Evolutionary conservation across 2,113 vertebrate species (phyloP).

Genomic region (Zosterops japonicus): DNA sequence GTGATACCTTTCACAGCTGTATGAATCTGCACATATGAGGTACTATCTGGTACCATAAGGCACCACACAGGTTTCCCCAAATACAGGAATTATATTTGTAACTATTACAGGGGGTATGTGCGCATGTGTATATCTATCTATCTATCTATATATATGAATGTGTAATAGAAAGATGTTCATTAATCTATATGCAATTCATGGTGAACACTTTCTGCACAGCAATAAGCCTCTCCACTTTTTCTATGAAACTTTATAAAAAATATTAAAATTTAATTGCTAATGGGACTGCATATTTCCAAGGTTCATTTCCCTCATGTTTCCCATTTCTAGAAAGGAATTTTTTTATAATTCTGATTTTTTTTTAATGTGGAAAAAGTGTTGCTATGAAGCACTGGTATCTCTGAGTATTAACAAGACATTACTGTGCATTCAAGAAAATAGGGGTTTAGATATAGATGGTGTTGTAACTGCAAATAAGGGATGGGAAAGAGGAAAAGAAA

Average conservation of each 20-base stretch:
- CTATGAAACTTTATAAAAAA: background rate
- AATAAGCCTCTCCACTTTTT: background rate
- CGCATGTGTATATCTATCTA: fast-evolving
- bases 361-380: background rate
- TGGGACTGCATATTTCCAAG: background rate
- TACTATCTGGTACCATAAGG: background rate
- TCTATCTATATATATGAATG: too few species aligned
- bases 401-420: background rate
- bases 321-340: background rate
- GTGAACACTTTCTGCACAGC: background rate
- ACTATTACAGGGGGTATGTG: fast-evolving
- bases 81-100: background rate
- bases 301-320: background rate
- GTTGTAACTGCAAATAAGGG: background rate
- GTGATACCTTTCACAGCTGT: background rate
- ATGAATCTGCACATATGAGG: background rate
- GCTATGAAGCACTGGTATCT: background rate
- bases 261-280: background rate
- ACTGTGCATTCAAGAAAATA: background rate
- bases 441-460: background rate
- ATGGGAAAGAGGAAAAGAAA: background rate
- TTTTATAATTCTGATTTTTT: background rate
- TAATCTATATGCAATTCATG: background rate
- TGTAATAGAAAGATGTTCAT: background rate
- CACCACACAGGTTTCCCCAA: background rate